Evolutionary conservation across 2,797 vertebrate species (phyloP), one percentile per base, ranked within the genome.

Genomic region (Cossypha caffra): DNA sequence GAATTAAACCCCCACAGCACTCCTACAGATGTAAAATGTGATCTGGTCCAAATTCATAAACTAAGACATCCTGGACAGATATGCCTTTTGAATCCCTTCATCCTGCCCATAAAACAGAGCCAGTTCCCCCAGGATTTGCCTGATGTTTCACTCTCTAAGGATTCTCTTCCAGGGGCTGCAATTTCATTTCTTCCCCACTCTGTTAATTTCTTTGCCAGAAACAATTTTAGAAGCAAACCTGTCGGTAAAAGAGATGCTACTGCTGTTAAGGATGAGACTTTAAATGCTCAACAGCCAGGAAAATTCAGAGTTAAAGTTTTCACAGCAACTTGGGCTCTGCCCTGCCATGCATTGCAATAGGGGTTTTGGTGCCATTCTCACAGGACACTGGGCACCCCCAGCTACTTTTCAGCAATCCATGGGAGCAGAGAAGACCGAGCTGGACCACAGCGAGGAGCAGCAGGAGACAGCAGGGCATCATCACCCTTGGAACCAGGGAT

Each of bases 261-360:
- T 37, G 13, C 50, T 2, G 1, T 40, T 77, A 69, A 68, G 66
- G 83, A 73, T 29, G 75, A 87, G 62, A n/a, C 83, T 79, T 79
- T 20, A 87, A 94, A 61, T 5, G 59, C 45, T 51, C 74, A 58
- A 35, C 61, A 84, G 57, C 28, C 63, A 54, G 59, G 67, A 82
- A 86, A 95, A 96, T 61, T 67, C 78, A 61, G 72, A 93, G 67
- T 78, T 90, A 51, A 91, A 84, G 93, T 96, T 97, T 95, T 84
- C 93, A 92, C 92, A 88, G 92, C 88, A 96, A 80, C 91, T 79
- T 87, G 5, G 7, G n/a, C 90, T 92, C 83, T 96, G 83, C 61
- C 69, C 50, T 96, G 54, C 72, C 16, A 2, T 0, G 28, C 78
- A 55, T 95, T 64, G 93, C 87, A 93, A 84, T 52, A 11, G 69